Base-by-base conservation (phyloP, 37 sponge, comb jelly and placozoan species). In the Corticium candelabrum region DNA sequence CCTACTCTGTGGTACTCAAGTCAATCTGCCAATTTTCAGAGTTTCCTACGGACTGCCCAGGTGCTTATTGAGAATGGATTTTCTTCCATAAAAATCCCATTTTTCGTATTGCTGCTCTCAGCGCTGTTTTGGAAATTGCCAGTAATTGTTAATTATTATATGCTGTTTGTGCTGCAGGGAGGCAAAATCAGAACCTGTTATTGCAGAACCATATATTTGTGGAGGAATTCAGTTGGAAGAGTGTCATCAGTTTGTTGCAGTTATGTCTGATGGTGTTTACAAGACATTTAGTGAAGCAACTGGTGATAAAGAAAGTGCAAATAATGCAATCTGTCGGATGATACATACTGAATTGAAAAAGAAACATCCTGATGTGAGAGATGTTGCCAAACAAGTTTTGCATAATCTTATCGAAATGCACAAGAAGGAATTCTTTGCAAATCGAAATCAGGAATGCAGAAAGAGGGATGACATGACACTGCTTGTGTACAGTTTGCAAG, bases 381-480 rank as follows among this genome's bases (percentile, higher is more conserved):
- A 50, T 21, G 62, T 50, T 21, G 11, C 15, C 62, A 11, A 50
- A 21, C 11, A 50, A 50, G 62, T 50, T 21, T 11, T 50, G 21
- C 11, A 50, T 27, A 50, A 21, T 27, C 11, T 50, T 27, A 21
- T 50, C 11, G 62, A 50, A 27, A 11, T 11, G 11, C 62, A 50
- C 62, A 21, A 50, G 21, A 21, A 50, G 15, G 62, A 11, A 11
- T 50, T 50, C 21, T 50, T 27, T 50, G 15, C 15, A 50, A 11
- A 27, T 27, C 11, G 21, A 50, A 11, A 21, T 27, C 62, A 50
- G 62, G 62, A 50, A 2, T 90, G 89, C 43, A 41, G 87, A 3
- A 90, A 94, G 75, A 78, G 86, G 29, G 94, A 94, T 41, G 94
- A 94, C 77, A 87, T 90, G 89, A 90, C 92, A 15, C 41, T 90